Evolutionary conservation across 2,113 vertebrate genomes (phyloP).

Genomic region (Antechinus stuartii): DNA sequence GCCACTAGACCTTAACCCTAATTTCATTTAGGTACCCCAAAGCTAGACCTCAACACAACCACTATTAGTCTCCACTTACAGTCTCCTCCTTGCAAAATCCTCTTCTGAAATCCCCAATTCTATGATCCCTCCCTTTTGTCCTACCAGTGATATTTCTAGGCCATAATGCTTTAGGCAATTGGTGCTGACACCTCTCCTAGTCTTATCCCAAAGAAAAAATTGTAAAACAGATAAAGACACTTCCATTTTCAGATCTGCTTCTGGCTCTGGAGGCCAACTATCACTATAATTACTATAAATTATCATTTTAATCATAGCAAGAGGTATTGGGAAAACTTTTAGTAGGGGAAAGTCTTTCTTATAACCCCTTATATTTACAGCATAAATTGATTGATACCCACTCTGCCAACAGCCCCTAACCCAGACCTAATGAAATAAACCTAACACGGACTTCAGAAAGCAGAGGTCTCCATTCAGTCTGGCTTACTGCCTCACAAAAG

Average conservation of each 20-base stretch:
- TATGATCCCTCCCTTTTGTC: background rate
- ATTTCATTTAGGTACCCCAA: no score
- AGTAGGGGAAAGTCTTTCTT: background rate
- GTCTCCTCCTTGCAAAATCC: background rate
- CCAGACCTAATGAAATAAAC: conserved; percentile 5
- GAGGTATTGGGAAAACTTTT: background rate
- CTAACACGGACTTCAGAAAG: conserved; percentile 9
- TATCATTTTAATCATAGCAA: background rate
- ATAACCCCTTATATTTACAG: conserved; percentile 27
- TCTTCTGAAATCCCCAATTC: background rate
- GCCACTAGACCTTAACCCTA: no score
- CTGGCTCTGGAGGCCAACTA: background rate
- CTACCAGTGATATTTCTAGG: background rate
- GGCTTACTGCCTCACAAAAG: background rate
- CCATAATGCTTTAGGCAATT: background rate
- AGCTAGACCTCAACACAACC: background rate
- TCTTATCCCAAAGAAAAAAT: background rate
- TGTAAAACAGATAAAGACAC: background rate
- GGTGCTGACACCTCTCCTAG: background rate
- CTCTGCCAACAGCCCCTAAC: background rate
- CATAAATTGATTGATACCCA: background rate
- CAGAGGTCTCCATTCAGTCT: conserved; percentile 24
- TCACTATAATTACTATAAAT: background rate
- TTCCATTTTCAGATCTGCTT: background rate
- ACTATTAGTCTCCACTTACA: background rate